Conservation (phyloP, 2,888 invertebrate species). For the Hesperia comma region DNA sequence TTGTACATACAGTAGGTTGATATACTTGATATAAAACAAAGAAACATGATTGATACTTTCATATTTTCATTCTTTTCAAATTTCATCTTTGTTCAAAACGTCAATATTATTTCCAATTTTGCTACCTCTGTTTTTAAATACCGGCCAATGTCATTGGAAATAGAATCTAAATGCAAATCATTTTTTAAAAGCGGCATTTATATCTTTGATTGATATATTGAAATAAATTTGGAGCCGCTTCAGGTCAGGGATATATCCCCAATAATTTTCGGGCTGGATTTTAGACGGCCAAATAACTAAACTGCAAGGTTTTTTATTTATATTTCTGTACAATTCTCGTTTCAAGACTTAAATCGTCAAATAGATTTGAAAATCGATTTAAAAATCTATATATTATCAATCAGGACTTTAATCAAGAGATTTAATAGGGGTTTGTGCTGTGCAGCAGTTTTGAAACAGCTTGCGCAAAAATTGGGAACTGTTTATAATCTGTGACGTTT, state of each 20-base stretch:
- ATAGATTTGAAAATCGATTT: too few relatives aligned
- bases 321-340: too few relatives aligned
- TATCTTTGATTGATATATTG: background rate
- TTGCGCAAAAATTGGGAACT: conserved; percentile 36
- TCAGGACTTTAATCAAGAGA: too few relatives aligned
- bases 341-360: too few relatives aligned
- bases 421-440: background rate
- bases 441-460: conserved; percentile 35
- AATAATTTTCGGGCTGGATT: background rate
- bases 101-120: background rate
- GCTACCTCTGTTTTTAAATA: background rate
- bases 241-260: conserved; percentile 9
- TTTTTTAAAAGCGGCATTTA: background rate
- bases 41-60: too few relatives aligned
- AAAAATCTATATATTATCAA: too few relatives aligned
- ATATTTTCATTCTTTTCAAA: too few relatives aligned
- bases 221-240: conserved; percentile 5
- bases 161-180: background rate
- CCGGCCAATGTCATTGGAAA: conserved; percentile 19
- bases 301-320: too few relatives aligned
- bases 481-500: conserved; percentile 51
- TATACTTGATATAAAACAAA: too few relatives aligned
- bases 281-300: too few relatives aligned
- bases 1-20: too few relatives aligned
- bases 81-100: too few relatives aligned